A percentile compares a stretch with the other conserved stretches of the same genome.
Conservation (phyloP, 2,888 invertebrate genomes). For the Agonopterix alstromeriana region DNA sequence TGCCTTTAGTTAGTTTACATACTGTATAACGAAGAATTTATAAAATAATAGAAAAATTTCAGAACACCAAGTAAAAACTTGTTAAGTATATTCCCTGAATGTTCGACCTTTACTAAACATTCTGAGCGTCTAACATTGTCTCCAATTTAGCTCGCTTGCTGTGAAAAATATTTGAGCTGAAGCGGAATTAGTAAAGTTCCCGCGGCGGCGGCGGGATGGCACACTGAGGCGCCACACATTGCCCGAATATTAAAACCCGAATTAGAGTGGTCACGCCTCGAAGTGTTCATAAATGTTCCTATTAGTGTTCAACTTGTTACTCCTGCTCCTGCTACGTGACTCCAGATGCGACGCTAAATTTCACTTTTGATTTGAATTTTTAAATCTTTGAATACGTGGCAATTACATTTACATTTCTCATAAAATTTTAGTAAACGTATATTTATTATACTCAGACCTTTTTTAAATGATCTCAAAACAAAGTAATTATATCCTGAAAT, state of each 20-base stretch:
- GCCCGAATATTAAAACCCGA: conserved; percentile 64
- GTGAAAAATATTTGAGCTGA: conserved; percentile 48
- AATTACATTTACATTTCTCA: no score
- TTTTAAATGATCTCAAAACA: no score
- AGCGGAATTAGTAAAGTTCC: conserved; percentile 51
- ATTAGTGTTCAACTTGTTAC: conserved; percentile 40
- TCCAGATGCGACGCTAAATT: conserved; percentile 14
- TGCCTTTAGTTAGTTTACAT: no score
- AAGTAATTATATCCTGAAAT: no score
- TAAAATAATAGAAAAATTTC: conserved; percentile 12
- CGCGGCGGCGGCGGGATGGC: conserved; percentile 25
- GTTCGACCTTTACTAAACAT: conserved; percentile 44
- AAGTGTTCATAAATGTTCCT: conserved; percentile 55
- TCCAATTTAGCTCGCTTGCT: conserved; percentile 47
- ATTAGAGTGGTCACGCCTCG: conserved; percentile 52
- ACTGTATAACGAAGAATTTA: no score
- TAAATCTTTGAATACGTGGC: no score
- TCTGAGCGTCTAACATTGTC: conserved; percentile 44
- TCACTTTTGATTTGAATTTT: conserved; percentile 10
- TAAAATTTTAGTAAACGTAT: no score
- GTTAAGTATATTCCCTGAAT: conserved; percentile 33
- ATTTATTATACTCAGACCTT: no score
- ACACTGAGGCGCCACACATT: conserved; percentile 43
- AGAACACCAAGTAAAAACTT: conserved; percentile 37
- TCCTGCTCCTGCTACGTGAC: conserved; percentile 32